phyloP scores from a whole-genome alignment of 2,113 vertebrate genomes.

The Cottus gobio region DNA sequence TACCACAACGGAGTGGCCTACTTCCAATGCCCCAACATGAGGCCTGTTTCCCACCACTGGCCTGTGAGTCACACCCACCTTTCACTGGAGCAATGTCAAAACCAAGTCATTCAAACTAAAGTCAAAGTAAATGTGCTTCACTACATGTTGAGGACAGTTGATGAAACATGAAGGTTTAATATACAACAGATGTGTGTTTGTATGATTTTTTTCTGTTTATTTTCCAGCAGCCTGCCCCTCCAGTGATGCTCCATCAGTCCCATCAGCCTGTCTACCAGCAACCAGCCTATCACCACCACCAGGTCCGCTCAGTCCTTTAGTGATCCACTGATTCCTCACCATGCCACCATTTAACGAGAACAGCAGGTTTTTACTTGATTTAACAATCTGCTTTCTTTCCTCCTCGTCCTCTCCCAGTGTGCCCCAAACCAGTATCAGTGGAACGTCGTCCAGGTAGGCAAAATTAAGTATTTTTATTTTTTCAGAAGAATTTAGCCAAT shows the following conservation, averaged over 20 bases:
- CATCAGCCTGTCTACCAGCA: slow-evolving; percentile 62
- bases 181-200: too few species aligned
- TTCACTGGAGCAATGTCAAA: not conserved
- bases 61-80: slow-evolving; percentile 80
- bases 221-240: slow-evolving; percentile 43
- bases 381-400: not conserved
- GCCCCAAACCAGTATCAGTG: slow-evolving; percentile 48
- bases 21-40: slow-evolving; percentile 84
- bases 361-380: not conserved
- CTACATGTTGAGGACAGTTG: not conserved
- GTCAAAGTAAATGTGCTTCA: not conserved
- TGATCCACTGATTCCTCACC: not conserved
- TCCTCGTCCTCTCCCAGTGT: not conserved
- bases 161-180: not conserved
- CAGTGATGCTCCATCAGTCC: slow-evolving; percentile 58
- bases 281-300: slow-evolving; percentile 65
- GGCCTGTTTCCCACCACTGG: slow-evolving; percentile 82
- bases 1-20: slow-evolving; percentile 92
- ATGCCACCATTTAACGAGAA: not conserved
- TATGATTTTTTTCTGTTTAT: not conserved
- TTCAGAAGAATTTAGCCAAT: not conserved
- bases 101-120: not conserved
- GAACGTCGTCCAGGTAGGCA: slow-evolving; percentile 38
- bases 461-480: not conserved
- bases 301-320: slow-evolving; percentile 58